Base-by-base conservation (phyloP, 2,888 invertebrate genomes). In the Nomada goodeniana region DNA sequence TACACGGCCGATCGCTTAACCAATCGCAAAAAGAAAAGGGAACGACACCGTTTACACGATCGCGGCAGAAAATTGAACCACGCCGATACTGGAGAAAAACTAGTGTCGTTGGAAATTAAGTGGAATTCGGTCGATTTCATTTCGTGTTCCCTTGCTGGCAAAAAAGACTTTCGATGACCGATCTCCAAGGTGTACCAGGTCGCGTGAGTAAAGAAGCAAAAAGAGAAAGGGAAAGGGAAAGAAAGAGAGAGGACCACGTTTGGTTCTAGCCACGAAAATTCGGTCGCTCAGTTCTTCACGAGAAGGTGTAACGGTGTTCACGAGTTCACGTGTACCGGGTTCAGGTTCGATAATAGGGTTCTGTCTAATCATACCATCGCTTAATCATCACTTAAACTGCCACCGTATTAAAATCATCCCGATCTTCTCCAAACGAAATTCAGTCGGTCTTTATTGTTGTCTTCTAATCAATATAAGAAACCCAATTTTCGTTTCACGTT, bases 251-350 rank as follows among this genome's bases (percentile, higher is more conserved):
- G 53, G 65, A 53, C 50, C 44, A 61, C n/a, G 53, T 65, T 64
- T 26, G 55, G 59, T 81, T 61, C 50, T 60, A 23, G 55, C 61
- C 63, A 68, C 57, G 67, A 82, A 70, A 80, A 71, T 82, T 80
- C 81, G 81, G 76, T 9, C 10, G 50, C 64, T 80, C 74, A 82
- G 81, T 82, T 73, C 59, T 80, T 60, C 70, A 59, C 63, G 68
- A 7, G 82, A 75, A 68, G 76, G 76, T 57, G 70, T 50, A 80
- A 82, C 67, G 29, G 75, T 71, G 80, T 70, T 75, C 55, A 60
- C 69, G 64, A 70, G 59, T 61, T 74, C 20, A 53, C 65, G 63
- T 53, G 61, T 53, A 55, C 23, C 18, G 60, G 10, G 72, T 67
- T 71, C 59, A 47, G 15, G 47, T 47, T 15, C 11, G 47, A 15